Evolutionary conservation across 2,797 vertebrate species (phyloP), one percentile per base, ranked within the genome.

Genomic region (Hafferia zeledoni): DNA sequence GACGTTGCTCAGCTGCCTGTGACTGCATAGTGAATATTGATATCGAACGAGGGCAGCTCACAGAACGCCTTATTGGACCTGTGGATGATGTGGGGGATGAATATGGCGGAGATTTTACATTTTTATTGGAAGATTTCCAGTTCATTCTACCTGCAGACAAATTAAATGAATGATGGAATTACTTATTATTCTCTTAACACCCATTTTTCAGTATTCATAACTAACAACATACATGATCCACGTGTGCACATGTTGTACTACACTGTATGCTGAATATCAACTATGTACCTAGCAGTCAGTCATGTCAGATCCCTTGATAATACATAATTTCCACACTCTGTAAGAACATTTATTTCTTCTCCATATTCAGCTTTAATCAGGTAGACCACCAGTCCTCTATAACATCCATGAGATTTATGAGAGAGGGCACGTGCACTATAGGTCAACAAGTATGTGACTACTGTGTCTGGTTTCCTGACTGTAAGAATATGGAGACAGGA

Each of bases 11-110:
- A 37, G 81, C 90, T 69, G 92, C 97, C 86, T 98, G 98, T 8
- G 98, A 98, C 39, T 98, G 98, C 76, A 91, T 84, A 64, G 98
- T 98, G 43, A 99, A 97, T n/a, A 98, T 95, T 28, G 99, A 98
- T 75, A 99, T 99, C 81, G 99, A 99, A 71, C 99, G 99, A 25
- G 99, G 99, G 94, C 99, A 99, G 89, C 99, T 99, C 93, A 99
- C 98, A 44, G 99, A 99, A 91, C 99, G 99, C 68, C 99, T 98
- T 87, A 99, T 99, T 92, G 99, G 98, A 55, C 98, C 98, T 8
- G 98, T 93, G 52, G 98, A 97, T 16, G 98, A 97, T 0, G 98
- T 96, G 2, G 98, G 98, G 17, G 97, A 97, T 23, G 97, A 97
- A n/a, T 28, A 88, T 8, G 98, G 96, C 83, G 97, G 96, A 68